Evolutionary conservation across 1,140 invertebrate genomes (phyloP), one percentile per base, ranked within the genome.

Genomic region (Zophobas morio): DNA sequence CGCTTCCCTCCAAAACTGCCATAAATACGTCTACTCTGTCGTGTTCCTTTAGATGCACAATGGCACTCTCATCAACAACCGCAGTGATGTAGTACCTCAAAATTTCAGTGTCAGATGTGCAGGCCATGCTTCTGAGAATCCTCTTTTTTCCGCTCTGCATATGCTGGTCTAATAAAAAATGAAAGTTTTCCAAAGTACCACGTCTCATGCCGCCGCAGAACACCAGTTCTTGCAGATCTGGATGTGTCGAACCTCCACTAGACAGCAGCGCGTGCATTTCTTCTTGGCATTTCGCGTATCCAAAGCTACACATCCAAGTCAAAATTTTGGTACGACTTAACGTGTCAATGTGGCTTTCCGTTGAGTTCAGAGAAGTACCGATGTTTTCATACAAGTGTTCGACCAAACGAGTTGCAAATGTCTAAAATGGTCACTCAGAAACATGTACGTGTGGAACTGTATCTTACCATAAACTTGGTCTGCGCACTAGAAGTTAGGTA

Each of bases 101-200:
- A 46, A 33, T 37, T 36, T 6, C 60, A 40, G 39, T 34, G 42
- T 66, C 32, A 20, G 60, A 66, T 0, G 60, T 66, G 20, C 60
- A 66, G 20, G 6, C 39, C 60, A 66, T 66, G 20, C 60, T 66
- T 66, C 6, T 66, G n/a, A 66, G 6, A 20, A 66, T 42, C n/a
- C 39, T 66, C 2, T 4, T 4, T 40, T 66, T 66, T 42, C 33
- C 1, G 3, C 20, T 2, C 1, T 4, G 1, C 2, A 42, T 66
- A 6, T 66, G 35, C n/a, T 66, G 37, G 2, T 66, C 39, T 20
- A 32, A 40, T 6, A 66, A 33, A 40, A 66, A 66, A 2, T 1
- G 20, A 66, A 66, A 66, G n/a, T 6, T 20, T 66, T 42, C 3
- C 32, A 66, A 42, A 42, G 0, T 36, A 4, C 60, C 39, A n/a